phyloP scores from a whole-genome alignment of 1,140 invertebrate genomes.

The Paracyclopina nana region DNA sequence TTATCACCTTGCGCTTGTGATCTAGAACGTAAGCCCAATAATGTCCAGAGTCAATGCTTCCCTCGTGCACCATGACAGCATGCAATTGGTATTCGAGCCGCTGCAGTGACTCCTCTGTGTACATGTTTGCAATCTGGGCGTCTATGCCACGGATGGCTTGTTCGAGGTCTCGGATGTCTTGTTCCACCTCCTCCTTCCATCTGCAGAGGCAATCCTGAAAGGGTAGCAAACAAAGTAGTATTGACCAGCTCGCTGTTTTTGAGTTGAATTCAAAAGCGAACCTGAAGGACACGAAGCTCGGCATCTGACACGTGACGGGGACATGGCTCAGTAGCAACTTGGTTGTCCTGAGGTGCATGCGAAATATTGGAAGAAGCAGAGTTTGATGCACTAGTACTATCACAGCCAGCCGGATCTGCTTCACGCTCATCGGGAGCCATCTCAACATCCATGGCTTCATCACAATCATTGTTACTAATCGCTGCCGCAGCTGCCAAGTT shows the following conservation, averaged over 20 bases:
- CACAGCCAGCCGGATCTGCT: neutral
- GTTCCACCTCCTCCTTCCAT: constrained; percentile 29
- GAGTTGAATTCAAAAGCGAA: no score
- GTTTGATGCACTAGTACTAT: neutral
- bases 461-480: neutral
- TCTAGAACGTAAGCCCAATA: constrained; percentile 34
- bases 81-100: constrained; percentile 28
- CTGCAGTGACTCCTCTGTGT: constrained; percentile 27
- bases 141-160: constrained; percentile 26
- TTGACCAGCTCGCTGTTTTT: no score
- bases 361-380: no score
- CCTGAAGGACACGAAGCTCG: constrained; percentile 23
- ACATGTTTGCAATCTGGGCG: constrained; percentile 26
- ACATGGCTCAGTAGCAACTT: constrained; percentile 19
- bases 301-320: constrained; percentile 24
- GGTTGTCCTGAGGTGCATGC: no score
- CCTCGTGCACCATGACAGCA: constrained; percentile 34
- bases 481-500: neutral
- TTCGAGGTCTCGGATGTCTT: constrained; percentile 27
- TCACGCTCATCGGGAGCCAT: constrained; percentile 6
- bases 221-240: neutral
- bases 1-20: constrained; percentile 20
- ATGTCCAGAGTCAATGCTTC: constrained; percentile 33
- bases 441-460: constrained; percentile 16
- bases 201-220: constrained; percentile 27